Base-by-base conservation (phyloP, 2,888 invertebrate genomes). In the Perizoma affinitatum region DNA sequence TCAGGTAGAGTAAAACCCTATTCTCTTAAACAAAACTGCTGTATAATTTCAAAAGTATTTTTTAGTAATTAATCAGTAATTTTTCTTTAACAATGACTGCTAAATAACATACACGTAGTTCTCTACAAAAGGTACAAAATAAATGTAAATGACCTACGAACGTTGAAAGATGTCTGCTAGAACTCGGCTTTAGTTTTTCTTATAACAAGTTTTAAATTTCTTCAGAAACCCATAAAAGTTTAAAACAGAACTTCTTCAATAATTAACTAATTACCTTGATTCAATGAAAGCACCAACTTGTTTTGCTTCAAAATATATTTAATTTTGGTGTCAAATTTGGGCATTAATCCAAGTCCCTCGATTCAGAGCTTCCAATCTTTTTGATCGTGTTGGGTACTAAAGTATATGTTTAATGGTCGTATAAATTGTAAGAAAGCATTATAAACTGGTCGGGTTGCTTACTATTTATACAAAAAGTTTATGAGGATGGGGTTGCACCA, bases 401-500 rank as follows among this genome's bases (percentile, higher is more conserved):
- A 55, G 11, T 43, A 22, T 42, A 10, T 34, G 46, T 22, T 6
- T 11, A 54, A 5, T 38, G 22, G 5, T 11, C 54, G 54, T 63
- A 55, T 54, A 48, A 58, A 50, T 52, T 59, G 54, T 71, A 72
- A 70, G 22, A 70, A 71, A 78, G 72, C 68, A 57, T 61, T 68
- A 70, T 67, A 6, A 58, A 73, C 73, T 66, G 65, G 72, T 69
- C 55, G 48, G 57, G 57, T 57, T 65, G 59, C 57, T 61, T 58
- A 72, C 58, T 70, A 72, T 69, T 73, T 69, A 61, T 56, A 74
- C 63, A 73, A 76, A 73, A 74, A 70, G 72, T 65, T 3, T 35
- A 60, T 50, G 67, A 76, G 70, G 79, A 80, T 80, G 76, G 81
- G 79, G 80, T 80, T 78, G 80, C 81, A 78, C 75, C 75, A 75